These are phyloP conservation scores for Akabosia matsudoensis DNA, from an alignment of 1,140 invertebrate species.

Conservation along the genomic window DNA sequence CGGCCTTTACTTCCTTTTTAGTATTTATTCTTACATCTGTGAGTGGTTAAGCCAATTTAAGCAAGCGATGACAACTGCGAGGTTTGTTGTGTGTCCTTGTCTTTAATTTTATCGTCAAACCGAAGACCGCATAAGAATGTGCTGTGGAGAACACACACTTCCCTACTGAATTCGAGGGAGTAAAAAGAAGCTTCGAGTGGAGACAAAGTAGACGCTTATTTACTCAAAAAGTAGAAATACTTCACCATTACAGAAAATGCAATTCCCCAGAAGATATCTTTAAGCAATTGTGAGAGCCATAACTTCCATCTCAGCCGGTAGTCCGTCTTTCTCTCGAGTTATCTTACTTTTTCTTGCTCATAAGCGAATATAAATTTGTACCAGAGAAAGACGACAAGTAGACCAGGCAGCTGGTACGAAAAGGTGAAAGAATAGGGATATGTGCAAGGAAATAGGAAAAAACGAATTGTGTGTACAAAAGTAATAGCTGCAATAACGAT, in stretches of 20 bases:
- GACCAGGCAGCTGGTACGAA: neutral
- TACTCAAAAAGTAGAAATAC: neutral
- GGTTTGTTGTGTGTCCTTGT: neutral
- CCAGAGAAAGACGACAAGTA: neutral
- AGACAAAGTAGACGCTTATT: neutral
- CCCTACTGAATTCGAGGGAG: neutral
- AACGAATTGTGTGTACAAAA: neutral
- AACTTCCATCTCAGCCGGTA: neutral
- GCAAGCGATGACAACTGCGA: neutral
- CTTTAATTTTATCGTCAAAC: constrained; percentile 16
- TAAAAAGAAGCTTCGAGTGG: neutral
- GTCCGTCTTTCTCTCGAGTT: too few species aligned
- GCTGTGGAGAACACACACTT: too few species aligned
- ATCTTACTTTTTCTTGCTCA: neutral
- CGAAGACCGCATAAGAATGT: neutral
- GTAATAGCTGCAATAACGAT: too few species aligned
- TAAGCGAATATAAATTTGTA: neutral
- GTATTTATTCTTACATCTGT: neutral
- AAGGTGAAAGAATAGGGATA: neutral
- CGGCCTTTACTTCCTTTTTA: neutral
- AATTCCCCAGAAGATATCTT: constrained; percentile 9
- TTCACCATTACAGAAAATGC: constrained; percentile 6
- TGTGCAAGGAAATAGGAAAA: neutral
- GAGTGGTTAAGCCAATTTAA: neutral
- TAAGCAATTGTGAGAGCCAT: constrained; percentile 10